Conservation (phyloP, 2,797 vertebrate genomes). For the Pitangus sulphuratus region DNA sequence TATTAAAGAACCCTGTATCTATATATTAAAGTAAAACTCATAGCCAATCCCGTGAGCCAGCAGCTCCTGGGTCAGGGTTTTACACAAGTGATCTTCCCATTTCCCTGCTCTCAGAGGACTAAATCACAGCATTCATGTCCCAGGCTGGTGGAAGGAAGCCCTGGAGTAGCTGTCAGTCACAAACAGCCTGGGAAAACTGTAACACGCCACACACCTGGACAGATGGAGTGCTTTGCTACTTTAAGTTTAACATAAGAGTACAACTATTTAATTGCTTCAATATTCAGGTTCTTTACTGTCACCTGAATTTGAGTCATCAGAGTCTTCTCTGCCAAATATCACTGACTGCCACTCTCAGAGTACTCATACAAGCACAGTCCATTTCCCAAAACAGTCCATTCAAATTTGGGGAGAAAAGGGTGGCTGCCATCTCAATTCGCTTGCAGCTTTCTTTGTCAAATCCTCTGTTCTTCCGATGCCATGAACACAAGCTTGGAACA, state of each 20-base stretch:
- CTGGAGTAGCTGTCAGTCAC: too few relatives aligned
- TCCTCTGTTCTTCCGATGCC: background rate
- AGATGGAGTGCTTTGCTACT: background rate
- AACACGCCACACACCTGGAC: too few relatives aligned
- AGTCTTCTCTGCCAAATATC: background rate
- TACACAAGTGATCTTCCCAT: background rate
- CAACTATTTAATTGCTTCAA: background rate
- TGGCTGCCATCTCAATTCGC: rapidly evolving
- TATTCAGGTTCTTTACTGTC: background rate
- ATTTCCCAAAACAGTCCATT: background rate
- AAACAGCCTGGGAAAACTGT: too few relatives aligned
- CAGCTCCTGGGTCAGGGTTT: too few relatives aligned
- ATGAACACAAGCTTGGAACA: background rate
- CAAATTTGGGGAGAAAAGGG: background rate
- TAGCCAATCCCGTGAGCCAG: too few relatives aligned
- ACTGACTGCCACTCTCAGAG: background rate
- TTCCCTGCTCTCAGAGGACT: background rate
- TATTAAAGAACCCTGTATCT: too few relatives aligned
- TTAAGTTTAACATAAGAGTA: background rate
- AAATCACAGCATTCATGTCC: background rate
- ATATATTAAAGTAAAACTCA: too few relatives aligned
- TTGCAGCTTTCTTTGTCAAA: background rate
- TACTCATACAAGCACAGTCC: rapidly evolving
- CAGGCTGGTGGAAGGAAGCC: background rate
- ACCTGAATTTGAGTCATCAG: background rate